Evolutionary conservation across 2,888 invertebrate species (phyloP), one percentile per base, ranked within the genome.

Genomic region (Dione vanillae): DNA sequence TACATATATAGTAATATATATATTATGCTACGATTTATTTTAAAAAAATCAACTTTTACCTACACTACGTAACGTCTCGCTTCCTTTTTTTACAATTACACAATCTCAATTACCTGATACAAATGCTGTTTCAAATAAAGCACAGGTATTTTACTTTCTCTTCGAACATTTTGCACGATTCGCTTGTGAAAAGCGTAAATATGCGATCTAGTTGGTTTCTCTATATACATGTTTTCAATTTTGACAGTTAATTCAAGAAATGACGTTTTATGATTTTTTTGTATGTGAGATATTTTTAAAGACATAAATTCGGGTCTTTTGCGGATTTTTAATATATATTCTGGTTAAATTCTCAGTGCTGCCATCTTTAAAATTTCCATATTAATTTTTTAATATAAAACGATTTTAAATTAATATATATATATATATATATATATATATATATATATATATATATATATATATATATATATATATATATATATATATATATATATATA

Each of bases 121-220:
- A 45, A 61, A 61, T 61, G n/a, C 27, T 61, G 61, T n/a, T n/a
- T 61, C 11, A 61, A 61, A 45, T 43, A 61, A 45, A 61, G 16
- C 61, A 61, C 61, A n/a, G 45, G 11, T 45, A 61, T 27, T 45
- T 10, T 0, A 61, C 61, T 61, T 61, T 61, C 45, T 45, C 61
- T 45, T 61, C 61, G n/a, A 27, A 1, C 61, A 61, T 61, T 61
- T 61, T 61, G 40, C 61, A 61, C 27, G 20, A 43, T 61, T 45
- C 45, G 41, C 43, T 27, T 1, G 19, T 40, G 11, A 56, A 56
- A 12, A 40, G 37, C 37, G 37, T 37, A 40, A 37, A 37, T 8
- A 52, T 0, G 7, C 1, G 16, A 35, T 61, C 61, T n/a, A 45
- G 61, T 61, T 43, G 61, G 61, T 45, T n/a, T 37, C 7, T 27